Percentiles rank a stretch among this genome's conserved stretches.
These are phyloP conservation scores for Rhyacophila brunnea DNA, from an alignment of 1,140 invertebrate species.

Conservation along the genomic window DNA sequence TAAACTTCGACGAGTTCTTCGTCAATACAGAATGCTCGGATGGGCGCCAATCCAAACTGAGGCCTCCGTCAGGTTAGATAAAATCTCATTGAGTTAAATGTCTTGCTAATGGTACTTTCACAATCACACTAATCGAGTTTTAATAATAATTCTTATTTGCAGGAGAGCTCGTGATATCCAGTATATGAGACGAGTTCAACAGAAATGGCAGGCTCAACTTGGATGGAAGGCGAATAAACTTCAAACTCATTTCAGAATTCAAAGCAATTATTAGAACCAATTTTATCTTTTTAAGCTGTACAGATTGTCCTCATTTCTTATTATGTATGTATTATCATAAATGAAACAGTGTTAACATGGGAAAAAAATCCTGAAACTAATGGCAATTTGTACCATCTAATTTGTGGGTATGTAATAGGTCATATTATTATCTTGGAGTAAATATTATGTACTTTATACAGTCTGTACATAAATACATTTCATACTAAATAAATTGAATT, in stretches of 20 bases:
- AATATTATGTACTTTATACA: no score
- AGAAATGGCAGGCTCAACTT: constrained; percentile 73
- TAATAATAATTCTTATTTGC: constrained; percentile 34
- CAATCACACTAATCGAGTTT: background rate
- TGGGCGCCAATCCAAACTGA: constrained; percentile 76
- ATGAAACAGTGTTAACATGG: no score
- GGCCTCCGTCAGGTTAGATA: constrained; percentile 56
- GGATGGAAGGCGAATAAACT: constrained; percentile 84
- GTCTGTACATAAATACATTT: no score
- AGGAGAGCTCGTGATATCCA: constrained; percentile 83
- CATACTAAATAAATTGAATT: no score
- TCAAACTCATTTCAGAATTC: constrained; percentile 77
- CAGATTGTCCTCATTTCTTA: no score
- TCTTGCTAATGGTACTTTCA: constrained; percentile 1
- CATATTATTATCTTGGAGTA: no score
- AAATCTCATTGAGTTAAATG: no score
- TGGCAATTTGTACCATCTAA: no score
- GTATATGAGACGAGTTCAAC: constrained; percentile 79
- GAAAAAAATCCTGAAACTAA: no score
- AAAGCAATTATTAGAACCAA: constrained; percentile 69
- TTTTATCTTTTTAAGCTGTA: no score
- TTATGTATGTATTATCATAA: no score
- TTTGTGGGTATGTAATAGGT: no score
- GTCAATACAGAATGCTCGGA: constrained; percentile 81
- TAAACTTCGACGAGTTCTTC: constrained; percentile 70